Evolutionary conservation across 2,797 vertebrate genomes (phyloP), one percentile per base, ranked within the genome.

Genomic region (Telmatherina bonti): DNA sequence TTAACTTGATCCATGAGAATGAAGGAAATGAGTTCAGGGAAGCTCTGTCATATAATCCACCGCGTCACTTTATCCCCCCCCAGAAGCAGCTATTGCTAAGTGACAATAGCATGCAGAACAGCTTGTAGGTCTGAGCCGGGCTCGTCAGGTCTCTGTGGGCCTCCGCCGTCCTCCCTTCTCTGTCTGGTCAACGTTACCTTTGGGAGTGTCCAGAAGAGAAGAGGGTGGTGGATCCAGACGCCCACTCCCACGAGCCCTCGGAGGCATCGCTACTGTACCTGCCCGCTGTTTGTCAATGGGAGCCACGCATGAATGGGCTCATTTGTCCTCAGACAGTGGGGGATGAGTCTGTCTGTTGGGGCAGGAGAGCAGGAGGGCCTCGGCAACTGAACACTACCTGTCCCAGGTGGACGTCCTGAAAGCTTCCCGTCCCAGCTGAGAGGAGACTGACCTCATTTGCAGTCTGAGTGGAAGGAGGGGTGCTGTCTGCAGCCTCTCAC

Each of bases 291-390:
- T 90, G 85, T 94, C 92, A 93, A 92, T 93, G 88, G 92, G 82
- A 92, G 86, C 79, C 84, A 85, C 55, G 79, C 79, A 93, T 94
- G 94, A 95, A 94, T 94, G 90, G 84, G 67, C 74, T 90, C 83
- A 84, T 93, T 93, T 95, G 94, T 94, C 89, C 83, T 88, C 86
- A 91, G 91, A 94, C 92, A 91, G 91, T 82, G 82, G 85, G 43
- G 86, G 92, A 94, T 93, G 93, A 94, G 94, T 94, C 94, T 94
- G 93, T 94, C 91, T 92, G 86, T 89, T 57, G 78, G 82, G 88
- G 89, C 89, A 85, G 80, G 87, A 81, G 87, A 92, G 91, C 86
- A 88, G 91, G 81, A 89, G 90, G 89, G 89, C 85, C 88, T 90
- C 85, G 77, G 87, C 78, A 76, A 59, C 66, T 58, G 87, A 93